These are phyloP conservation scores for Chionis minor DNA, from an alignment of 2,113 vertebrate genomes.

Conservation along the genomic window DNA sequence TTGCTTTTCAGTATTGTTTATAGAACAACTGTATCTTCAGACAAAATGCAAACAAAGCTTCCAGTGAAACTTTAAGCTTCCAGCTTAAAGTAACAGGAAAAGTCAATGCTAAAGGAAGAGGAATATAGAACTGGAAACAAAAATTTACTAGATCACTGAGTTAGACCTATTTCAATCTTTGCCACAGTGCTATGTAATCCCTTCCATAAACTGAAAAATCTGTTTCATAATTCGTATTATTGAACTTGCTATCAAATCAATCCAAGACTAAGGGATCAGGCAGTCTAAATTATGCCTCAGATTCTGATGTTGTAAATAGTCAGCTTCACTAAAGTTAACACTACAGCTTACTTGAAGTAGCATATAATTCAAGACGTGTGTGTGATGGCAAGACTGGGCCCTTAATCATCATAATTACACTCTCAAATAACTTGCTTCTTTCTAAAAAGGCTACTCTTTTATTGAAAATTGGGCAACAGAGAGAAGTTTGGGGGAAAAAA, in stretches of 20 bases:
- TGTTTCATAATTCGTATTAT: background rate
- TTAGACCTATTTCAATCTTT: background rate
- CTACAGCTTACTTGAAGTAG: background rate
- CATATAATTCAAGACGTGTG: background rate
- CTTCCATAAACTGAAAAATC: background rate
- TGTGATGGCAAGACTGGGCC: background rate
- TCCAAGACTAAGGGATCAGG: background rate
- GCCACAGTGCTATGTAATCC: fast-evolving
- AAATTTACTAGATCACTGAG: background rate
- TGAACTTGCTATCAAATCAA: background rate
- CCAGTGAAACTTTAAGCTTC: too few species aligned
- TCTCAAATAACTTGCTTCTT: background rate
- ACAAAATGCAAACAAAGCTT: background rate
- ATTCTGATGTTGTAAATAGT: background rate
- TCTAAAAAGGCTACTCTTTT: background rate
- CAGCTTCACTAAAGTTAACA: background rate
- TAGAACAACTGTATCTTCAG: background rate
- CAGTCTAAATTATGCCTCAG: background rate
- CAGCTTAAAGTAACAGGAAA: background rate
- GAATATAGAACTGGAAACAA: background rate
- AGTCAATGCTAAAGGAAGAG: background rate
- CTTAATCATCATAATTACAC: background rate
- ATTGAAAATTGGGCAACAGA: background rate
- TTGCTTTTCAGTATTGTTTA: background rate
- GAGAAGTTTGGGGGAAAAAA: background rate